Conservation (phyloP, 53 echinoderm and acorn worm genomes). For the Echinometra lucunter region DNA sequence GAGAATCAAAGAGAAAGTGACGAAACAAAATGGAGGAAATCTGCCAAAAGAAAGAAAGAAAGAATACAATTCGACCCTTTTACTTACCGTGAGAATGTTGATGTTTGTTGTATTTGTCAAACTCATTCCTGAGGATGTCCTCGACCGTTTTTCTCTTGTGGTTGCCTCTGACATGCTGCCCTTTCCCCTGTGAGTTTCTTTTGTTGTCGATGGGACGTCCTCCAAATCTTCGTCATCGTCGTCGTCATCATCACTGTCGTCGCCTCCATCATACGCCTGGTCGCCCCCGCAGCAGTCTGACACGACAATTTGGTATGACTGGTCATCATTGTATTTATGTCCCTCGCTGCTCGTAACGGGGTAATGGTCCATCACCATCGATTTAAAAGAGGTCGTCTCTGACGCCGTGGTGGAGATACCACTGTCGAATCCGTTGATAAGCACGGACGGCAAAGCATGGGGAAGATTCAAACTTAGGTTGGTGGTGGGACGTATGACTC, state of each 20-base stretch:
- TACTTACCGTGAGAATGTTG: background rate
- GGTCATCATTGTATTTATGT: background rate
- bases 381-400: conserved; percentile 29
- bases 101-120: background rate
- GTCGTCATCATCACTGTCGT: background rate
- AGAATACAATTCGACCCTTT: too few relatives aligned
- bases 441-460: background rate
- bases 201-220: background rate
- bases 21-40: too few relatives aligned
- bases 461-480: background rate
- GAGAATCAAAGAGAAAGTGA: too few relatives aligned
- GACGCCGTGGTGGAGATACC: conserved; percentile 33
- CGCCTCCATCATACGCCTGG: background rate
- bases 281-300: conserved; percentile 38
- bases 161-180: background rate
- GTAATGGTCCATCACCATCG: conserved; percentile 37
- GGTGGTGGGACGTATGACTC: background rate
- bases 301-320: background rate
- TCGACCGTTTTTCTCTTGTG: background rate
- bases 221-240: background rate
- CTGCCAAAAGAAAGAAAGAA: too few relatives aligned
- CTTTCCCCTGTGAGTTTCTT: background rate
- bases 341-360: background rate
- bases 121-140: background rate
- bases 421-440: conserved; percentile 19